Base-by-base conservation (phyloP, 2,888 invertebrate genomes). In the Hybos culiciformis region DNA sequence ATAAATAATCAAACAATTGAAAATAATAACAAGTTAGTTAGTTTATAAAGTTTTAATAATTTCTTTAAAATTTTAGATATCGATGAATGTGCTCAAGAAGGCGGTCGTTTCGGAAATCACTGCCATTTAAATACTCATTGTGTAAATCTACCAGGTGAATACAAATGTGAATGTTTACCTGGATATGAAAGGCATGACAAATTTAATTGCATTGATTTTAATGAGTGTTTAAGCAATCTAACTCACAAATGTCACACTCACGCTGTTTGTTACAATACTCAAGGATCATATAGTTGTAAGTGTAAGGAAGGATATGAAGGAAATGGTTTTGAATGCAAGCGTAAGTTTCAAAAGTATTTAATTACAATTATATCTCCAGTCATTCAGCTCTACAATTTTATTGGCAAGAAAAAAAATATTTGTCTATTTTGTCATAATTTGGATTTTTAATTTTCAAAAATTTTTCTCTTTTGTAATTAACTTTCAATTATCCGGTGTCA, bases 101-200 rank as follows among this genome's bases (percentile, higher is more conserved):
- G 84, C 39, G 83, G 80, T 14, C 70, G 77, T 41, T 77, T 79
- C 57, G 85, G 87, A 17, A 85, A 88, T 66, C 85, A 88, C 67
- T 90, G 90, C 65, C 80, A 83, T 63, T 76, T 77, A 51, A 84
- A 87, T 70, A 86, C 87, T 43, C 73, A 73, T 50, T 91, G 90
- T 64, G 77, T 85, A 51, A 90, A 90, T 69, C 80, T 80, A 34
- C 70, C 77, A 43, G 88, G 90, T 46, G 78, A 82, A 50, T 90
- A 88, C 67, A 74, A 77, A 50, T 91, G 90, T 68, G 80, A 84
- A 67, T 91, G 90, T 66, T 70, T 81, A 54, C 74, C 78, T 18
- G 88, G 88, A 6, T 86, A 83, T 66, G 73, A 75, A 48, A 71
- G 82, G 50, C 69, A 79, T 49, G 83, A 84, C 68, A 79, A 82